These are phyloP conservation scores for Eupeodes luniger DNA, from an alignment of 2,888 invertebrate genomes.

Conservation along the genomic window DNA sequence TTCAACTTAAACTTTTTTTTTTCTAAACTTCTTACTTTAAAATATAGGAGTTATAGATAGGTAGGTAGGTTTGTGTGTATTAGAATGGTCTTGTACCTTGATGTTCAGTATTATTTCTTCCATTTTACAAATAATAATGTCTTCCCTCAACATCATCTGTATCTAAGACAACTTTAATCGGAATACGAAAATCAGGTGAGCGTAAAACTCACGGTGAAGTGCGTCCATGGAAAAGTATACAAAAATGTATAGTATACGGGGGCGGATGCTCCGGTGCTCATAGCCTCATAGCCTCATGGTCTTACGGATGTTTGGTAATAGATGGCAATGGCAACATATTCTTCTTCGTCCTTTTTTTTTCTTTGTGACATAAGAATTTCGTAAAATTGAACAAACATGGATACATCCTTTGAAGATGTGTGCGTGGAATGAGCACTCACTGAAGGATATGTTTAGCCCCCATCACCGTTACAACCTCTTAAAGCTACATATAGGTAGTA, in stretches of 20 bases:
- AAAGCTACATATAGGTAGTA: not conserved
- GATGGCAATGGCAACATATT: slow-evolving; percentile 71
- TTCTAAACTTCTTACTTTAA: slow-evolving; percentile 23
- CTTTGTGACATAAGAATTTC: slow-evolving; percentile 62
- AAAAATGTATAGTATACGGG: slow-evolving; percentile 32
- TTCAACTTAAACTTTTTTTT: not conserved
- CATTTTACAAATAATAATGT: slow-evolving; percentile 59
- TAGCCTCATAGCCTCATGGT: slow-evolving; percentile 32
- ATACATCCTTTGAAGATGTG: slow-evolving; percentile 68
- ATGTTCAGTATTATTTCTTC: slow-evolving; percentile 21
- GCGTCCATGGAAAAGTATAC: slow-evolving; percentile 69
- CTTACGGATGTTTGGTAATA: slow-evolving; percentile 41
- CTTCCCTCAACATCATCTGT: slow-evolving; percentile 58
- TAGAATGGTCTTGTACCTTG: not conserved
- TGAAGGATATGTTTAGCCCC: slow-evolving; percentile 41
- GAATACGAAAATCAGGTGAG: slow-evolving; percentile 76
- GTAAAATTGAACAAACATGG: slow-evolving; percentile 75
- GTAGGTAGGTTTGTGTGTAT: not conserved
- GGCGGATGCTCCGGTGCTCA: slow-evolving; percentile 23
- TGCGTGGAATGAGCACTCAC: slow-evolving; percentile 48
- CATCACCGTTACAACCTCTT: slow-evolving; percentile 31
- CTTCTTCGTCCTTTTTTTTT: slow-evolving; percentile 56
- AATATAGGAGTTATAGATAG: not conserved
- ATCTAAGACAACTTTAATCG: slow-evolving; percentile 66
- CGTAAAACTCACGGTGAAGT: slow-evolving; percentile 75